Percentiles rank a stretch among this genome's conserved stretches.
These are phyloP conservation scores for Cherax quadricarinatus DNA, from an alignment of 1,140 invertebrate genomes.

Conservation along the genomic window DNA sequence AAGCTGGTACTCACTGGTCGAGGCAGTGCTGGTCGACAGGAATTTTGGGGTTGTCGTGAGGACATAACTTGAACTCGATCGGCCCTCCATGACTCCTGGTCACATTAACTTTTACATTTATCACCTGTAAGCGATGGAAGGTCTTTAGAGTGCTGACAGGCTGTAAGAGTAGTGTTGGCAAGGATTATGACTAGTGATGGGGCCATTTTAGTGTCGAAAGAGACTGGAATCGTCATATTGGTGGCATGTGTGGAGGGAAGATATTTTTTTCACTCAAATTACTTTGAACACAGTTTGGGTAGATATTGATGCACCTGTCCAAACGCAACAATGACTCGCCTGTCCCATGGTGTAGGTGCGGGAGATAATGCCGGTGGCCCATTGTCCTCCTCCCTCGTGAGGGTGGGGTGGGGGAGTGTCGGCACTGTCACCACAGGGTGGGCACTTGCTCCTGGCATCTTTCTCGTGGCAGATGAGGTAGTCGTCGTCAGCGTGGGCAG, in stretches of 20 bases:
- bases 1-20: slow-evolving; percentile 43
- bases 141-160: neutral
- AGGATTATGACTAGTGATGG: no score
- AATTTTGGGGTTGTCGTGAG: slow-evolving; percentile 74
- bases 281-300: no score
- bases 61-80: slow-evolving; percentile 76
- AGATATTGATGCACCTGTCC: no score
- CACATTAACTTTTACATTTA: slow-evolving; percentile 75
- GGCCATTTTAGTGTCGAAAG: no score
- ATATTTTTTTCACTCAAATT: no score
- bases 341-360: slow-evolving; percentile 72
- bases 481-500: slow-evolving; percentile 67
- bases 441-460: slow-evolving; percentile 14
- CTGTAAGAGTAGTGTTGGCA: no score
- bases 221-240: no score
- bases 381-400: slow-evolving; percentile 70
- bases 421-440: slow-evolving; percentile 67
- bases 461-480: slow-evolving; percentile 68
- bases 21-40: slow-evolving; percentile 65
- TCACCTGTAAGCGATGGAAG: slow-evolving; percentile 36
- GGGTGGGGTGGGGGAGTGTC: slow-evolving; percentile 54
- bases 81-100: slow-evolving; percentile 77
- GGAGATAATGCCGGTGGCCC: slow-evolving; percentile 72
- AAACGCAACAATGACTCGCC: slow-evolving; percentile 1
- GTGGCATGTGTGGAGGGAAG: no score